Evolutionary conservation across 2,888 invertebrate genomes (phyloP).

Genomic region (Phyllotreta cruciferae): DNA sequence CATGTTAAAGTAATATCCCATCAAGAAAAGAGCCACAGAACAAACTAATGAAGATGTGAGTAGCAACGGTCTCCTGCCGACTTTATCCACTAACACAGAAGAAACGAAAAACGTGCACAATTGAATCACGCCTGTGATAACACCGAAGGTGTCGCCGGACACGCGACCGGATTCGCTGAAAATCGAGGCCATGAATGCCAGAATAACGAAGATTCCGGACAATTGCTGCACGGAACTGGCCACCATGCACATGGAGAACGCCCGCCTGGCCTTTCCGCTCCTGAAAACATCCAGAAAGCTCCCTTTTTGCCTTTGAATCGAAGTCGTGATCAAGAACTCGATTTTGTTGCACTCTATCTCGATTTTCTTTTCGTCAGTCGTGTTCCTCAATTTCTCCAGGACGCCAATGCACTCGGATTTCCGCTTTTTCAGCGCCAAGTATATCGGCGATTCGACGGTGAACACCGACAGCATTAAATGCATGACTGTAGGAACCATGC

Average conservation of each 20-base stretch:
- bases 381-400: slow-evolving; percentile 32
- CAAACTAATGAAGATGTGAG: slow-evolving; percentile 71
- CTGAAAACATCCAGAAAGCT: slow-evolving; percentile 26
- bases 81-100: slow-evolving; percentile 74
- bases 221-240: slow-evolving; percentile 84
- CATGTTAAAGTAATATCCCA: slow-evolving; percentile 69
- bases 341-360: slow-evolving; percentile 37
- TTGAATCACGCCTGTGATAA: slow-evolving; percentile 79
- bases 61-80: slow-evolving; percentile 74
- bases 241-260: slow-evolving; percentile 73
- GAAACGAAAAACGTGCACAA: slow-evolving; percentile 72
- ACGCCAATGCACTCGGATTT: slow-evolving; percentile 68
- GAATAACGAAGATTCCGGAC: slow-evolving; percentile 78
- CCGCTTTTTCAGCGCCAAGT: slow-evolving; percentile 58
- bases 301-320: slow-evolving; percentile 12
- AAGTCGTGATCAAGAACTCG: slow-evolving; percentile 23
- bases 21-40: slow-evolving; percentile 66
- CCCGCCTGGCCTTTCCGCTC: slow-evolving; percentile 58
- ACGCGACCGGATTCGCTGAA: slow-evolving; percentile 74
- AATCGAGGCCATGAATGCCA: slow-evolving; percentile 76
- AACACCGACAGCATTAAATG: slow-evolving; percentile 29
- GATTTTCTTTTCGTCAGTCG: slow-evolving; percentile 9
- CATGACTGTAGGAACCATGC: slow-evolving; percentile 32
- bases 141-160: slow-evolving; percentile 69
- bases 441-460: slow-evolving; percentile 42